These are phyloP conservation scores for Poecilia wingei DNA, from an alignment of 2,797 vertebrate genomes.

Conservation along the genomic window DNA sequence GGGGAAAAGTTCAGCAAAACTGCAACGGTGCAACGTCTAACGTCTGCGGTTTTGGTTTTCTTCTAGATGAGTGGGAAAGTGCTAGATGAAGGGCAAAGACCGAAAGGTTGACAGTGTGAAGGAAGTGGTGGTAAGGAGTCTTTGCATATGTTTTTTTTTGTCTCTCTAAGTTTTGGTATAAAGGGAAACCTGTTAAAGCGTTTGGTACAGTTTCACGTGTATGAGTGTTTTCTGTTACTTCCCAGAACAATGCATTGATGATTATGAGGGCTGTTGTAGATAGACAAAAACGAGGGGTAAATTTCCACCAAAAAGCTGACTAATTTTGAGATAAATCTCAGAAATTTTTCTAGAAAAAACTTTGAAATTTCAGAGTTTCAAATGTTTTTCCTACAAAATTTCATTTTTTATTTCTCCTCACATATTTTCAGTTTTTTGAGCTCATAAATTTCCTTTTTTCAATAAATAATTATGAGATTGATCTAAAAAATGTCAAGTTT, in stretches of 20 bases:
- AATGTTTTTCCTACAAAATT: too few species aligned
- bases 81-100: neutral
- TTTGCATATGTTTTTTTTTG: neutral
- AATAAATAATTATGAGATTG: too few species aligned
- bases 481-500: too few species aligned
- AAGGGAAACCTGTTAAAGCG: neutral
- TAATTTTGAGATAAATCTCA: too few species aligned
- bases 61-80: slow-evolving; percentile 10
- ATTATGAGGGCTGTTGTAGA: neutral
- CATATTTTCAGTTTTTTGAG: too few species aligned
- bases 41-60: slow-evolving; percentile 7
- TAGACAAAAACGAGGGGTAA: too few species aligned
- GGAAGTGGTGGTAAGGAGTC: slow-evolving; percentile 36
- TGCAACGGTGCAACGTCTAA: neutral
- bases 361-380: too few species aligned
- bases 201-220: neutral
- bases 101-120: neutral
- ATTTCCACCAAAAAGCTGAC: too few species aligned
- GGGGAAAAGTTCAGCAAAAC: neutral
- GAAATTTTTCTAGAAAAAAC: too few species aligned
- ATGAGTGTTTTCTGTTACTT: neutral
- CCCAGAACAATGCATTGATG: slow-evolving; percentile 18
- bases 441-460: too few species aligned
- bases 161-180: neutral
- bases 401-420: too few species aligned